Evolutionary conservation across 2,797 vertebrate species (phyloP), one percentile per base, ranked within the genome.

Genomic region (Strix occidentalis): DNA sequence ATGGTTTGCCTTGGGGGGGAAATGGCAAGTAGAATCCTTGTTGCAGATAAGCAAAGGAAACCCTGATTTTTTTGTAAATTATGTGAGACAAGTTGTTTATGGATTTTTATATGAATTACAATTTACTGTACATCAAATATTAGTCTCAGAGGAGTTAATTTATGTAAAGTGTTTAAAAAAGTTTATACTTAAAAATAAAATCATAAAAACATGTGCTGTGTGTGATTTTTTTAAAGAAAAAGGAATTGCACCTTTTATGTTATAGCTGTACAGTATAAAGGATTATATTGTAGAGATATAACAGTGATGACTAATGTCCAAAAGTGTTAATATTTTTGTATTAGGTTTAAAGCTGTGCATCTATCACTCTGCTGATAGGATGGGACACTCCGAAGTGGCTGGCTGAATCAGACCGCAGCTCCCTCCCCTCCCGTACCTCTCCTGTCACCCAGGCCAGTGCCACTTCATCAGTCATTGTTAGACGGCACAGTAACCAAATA

Each of bases 81-180:
- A 99, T 99, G 98, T 99, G 99, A 99, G 98, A 99, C 99, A 98
- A 99, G 98, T 99, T 99, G 98, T 99, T 99, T 99, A 98, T 99
- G 98, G 98, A 98, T 99, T 98, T 98, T 98, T 99, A 99, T 99
- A 98, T 98, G 98, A 98, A 99, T 99, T 99, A 98, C 98, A 98
- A 99, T 98, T 99, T 99, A 99, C 98, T 99, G 99, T 99, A 99
- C 98, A 99, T 99, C 98, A 98, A 98, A 99, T 99, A 99, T 98
- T 99, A 99, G 99, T 99, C 99, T 99, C 99, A 98, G 98, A 99
- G 98, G 98, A 98, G 98, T 99, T 99, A 99, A 99, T 99, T 99
- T 99, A 99, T 99, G 99, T 99, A 99, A 99, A 99, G 99, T 99
- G 99, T 99, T 99, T 99, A 98, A 99, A 99, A 99, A 99, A 98